Evolutionary conservation across 1,140 invertebrate species (phyloP).

Genomic region (Pygmarrhopalites habei): DNA sequence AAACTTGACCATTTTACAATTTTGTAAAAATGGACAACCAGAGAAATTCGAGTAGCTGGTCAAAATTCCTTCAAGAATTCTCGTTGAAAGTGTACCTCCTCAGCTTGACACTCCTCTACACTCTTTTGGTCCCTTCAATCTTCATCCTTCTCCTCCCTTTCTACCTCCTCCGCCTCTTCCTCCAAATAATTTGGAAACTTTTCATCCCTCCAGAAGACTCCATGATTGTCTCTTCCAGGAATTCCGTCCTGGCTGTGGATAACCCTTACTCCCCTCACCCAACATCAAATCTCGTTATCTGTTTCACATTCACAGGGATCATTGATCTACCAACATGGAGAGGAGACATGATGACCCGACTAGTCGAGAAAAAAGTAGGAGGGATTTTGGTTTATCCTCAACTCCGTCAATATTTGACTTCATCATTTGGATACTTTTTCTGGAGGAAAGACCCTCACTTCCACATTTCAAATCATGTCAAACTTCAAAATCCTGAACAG

Average conservation of each 20-base stretch:
- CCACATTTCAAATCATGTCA: background rate
- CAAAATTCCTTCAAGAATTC: too few species aligned
- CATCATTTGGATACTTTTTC: background rate
- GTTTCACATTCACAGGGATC: background rate
- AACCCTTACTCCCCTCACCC: background rate
- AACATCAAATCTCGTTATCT: background rate
- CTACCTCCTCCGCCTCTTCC: background rate
- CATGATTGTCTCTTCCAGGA: background rate
- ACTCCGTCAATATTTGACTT: background rate
- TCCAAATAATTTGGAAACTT: background rate
- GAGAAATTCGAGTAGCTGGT: too few species aligned
- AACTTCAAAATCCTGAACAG: background rate
- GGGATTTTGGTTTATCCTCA: background rate
- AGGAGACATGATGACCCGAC: background rate
- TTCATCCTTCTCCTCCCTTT: background rate
- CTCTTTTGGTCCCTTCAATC: background rate
- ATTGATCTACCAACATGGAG: background rate
- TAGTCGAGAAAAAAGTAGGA: background rate
- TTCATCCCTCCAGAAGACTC: background rate
- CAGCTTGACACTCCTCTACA: background rate
- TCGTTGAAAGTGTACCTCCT: background rate
- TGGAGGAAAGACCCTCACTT: background rate
- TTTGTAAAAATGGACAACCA: too few species aligned
- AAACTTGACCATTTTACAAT: too few species aligned
- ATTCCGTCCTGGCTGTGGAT: background rate